A percentile compares a stretch with the other conserved stretches of the same genome.
phyloP scores from a whole-genome alignment of 2,797 vertebrate species.

The Paratrypauchen microcephalus region DNA sequence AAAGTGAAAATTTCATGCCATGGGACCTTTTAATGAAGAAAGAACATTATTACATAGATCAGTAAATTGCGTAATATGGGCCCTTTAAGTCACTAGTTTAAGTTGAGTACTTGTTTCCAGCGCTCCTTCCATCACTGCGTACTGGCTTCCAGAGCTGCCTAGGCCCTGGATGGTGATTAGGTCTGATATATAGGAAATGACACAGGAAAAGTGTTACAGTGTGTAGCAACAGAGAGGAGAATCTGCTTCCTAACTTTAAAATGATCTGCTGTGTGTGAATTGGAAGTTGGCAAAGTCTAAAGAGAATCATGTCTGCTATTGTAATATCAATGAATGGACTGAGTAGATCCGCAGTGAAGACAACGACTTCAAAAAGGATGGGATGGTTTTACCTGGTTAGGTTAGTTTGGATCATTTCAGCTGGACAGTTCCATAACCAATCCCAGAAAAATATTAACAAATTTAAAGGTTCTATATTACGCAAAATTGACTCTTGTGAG shows the following conservation, averaged over 20 bases:
- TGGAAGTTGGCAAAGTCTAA: constrained; percentile 26
- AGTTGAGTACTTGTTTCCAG: too few relatives aligned
- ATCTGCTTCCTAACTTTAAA: constrained; percentile 62
- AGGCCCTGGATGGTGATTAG: constrained; percentile 40
- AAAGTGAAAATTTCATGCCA: too few relatives aligned
- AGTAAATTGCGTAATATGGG: too few relatives aligned
- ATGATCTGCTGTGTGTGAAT: constrained; percentile 20
- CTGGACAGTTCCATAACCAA: too few relatives aligned
- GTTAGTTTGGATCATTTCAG: too few relatives aligned
- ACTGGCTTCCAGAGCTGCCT: constrained; percentile 18
- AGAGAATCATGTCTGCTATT: constrained; percentile 30
- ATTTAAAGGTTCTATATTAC: too few relatives aligned
- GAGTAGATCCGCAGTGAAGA: constrained; percentile 30
- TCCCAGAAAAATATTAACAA: too few relatives aligned
- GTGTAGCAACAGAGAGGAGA: constrained; percentile 48
- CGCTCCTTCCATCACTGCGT: not conserved
- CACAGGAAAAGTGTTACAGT: constrained; percentile 55
- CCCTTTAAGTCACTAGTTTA: too few relatives aligned
- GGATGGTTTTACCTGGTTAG: not conserved
- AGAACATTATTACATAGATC: too few relatives aligned
- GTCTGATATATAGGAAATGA: constrained; percentile 55
- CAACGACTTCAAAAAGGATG: not conserved
- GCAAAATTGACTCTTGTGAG: too few relatives aligned
- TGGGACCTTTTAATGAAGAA: too few relatives aligned
- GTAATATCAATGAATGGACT: constrained; percentile 14